Base-by-base conservation (phyloP, 2,113 vertebrate species). In the Perognathus longimembris region DNA sequence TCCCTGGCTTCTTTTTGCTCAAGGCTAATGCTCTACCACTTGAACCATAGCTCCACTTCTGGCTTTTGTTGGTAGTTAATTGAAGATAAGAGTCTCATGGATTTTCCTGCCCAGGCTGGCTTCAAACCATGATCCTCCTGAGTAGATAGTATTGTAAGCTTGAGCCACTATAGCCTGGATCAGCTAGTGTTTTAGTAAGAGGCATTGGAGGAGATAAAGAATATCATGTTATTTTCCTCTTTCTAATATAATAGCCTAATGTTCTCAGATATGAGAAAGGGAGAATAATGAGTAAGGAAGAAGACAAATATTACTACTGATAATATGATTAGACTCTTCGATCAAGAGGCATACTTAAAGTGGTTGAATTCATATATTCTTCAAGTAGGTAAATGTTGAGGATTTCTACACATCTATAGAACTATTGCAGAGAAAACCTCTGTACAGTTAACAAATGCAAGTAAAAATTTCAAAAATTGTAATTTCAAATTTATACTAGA, bases 241-340 rank as follows among this genome's bases (percentile, higher is more conserved):
- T 10, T 26, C n/a, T 73, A 86, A 69, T 70, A 70, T 73, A 86
- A 69, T 70, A 70, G 81, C 74, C 40, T 63, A 84, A 74, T 57
- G 9, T 74, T 85, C 50, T 91, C 64, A 91, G 64, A 85, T 70
- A 86, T 91, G 64, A 89, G 63, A 88, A 91, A 82, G 59, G 18
- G 28, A n/a, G 7, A 76, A 66, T 84, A 81, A 83, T 63, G 8
- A 59, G 21, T 75, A 80, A 90, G 40, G 11, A 85, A 89, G n/a
- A 90, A 90, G 45, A 87, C n/a, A 79, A 45, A 76, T 79, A 59
- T 7, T 59, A 59, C 5, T 11, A 59, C 32, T 54, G 57, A 36
- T 86, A 79, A 36, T 81, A 69, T 36, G 75, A 74, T 61, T 85
- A 92, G 26, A 22, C 71, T 59, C 7, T 95, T 74, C 93, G 18